These are phyloP conservation scores for Etheostoma nigrum DNA, from an alignment of 2,797 vertebrate species.

Conservation along the genomic window DNA sequence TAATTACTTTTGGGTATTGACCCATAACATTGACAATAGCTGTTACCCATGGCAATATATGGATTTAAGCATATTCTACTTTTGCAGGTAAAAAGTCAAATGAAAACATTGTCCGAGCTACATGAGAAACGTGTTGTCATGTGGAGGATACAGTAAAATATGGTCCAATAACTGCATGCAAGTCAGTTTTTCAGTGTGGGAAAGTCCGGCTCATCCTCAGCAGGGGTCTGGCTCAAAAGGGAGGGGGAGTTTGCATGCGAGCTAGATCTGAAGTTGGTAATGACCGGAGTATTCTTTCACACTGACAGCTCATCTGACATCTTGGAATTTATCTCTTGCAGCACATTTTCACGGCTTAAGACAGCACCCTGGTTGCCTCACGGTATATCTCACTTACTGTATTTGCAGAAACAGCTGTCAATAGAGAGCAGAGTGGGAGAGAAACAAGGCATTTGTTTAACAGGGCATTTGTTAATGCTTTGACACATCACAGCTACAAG, in stretches of 20 bases:
- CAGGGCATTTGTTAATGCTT: conserved; percentile 63
- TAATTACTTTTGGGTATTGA: neutral
- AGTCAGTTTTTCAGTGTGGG: conserved; percentile 73
- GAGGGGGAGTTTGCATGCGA: conserved; percentile 64
- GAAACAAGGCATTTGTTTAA: conserved; percentile 62
- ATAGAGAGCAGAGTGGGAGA: conserved; percentile 27
- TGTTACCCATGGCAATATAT: neutral
- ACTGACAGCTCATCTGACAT: conserved; percentile 83
- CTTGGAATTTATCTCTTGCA: conserved; percentile 81
- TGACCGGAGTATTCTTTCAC: conserved; percentile 76
- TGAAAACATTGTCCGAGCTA: neutral
- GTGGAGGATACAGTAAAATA: conserved; percentile 22
- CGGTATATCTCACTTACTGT: conserved; percentile 66
- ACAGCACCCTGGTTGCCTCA: conserved; percentile 46
- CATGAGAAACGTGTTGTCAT: neutral
- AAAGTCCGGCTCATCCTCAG: conserved; percentile 75
- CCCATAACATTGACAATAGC: neutral
- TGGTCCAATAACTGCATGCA: conserved; percentile 26
- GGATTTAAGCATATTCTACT: neutral
- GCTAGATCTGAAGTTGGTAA: conserved; percentile 76
- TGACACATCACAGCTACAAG: conserved; percentile 51
- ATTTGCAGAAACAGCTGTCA: conserved; percentile 76
- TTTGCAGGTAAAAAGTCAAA: conserved; percentile 11
- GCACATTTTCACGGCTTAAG: conserved; percentile 75
- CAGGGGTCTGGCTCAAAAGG: conserved; percentile 60